Evolutionary conservation across 1,140 invertebrate species (phyloP).

Genomic region (Zaprionus nigranus): DNA sequence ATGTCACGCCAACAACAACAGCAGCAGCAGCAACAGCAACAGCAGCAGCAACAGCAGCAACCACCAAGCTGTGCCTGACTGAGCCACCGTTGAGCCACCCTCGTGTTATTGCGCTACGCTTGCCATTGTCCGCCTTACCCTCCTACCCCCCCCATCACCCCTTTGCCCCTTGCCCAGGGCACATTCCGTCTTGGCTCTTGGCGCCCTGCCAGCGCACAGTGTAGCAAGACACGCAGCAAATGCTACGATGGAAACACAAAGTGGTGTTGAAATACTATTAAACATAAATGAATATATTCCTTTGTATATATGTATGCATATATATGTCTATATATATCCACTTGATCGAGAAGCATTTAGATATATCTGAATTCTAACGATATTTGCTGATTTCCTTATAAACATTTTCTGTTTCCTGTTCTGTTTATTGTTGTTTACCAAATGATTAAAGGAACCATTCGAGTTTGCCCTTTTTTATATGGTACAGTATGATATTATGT

Average conservation of each 20-base stretch:
- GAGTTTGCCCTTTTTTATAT: too few relatives aligned
- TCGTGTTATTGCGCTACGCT: conserved; percentile 72
- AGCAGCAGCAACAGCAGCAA: conserved; percentile 34
- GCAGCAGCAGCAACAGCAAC: conserved; percentile 31
- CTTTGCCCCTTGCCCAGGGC: conserved; percentile 1
- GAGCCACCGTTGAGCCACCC: conserved; percentile 77
- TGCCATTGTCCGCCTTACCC: conserved; percentile 61
- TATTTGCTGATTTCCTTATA: too few relatives aligned
- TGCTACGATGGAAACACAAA: background rate
- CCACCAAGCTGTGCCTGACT: conserved; percentile 21
- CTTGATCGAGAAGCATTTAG: too few relatives aligned
- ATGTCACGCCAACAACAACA: conserved; percentile 61
- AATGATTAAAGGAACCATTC: too few relatives aligned
- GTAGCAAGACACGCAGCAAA: background rate
- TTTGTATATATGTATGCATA: too few relatives aligned
- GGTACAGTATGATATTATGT: too few relatives aligned
- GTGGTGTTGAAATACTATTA: too few relatives aligned
- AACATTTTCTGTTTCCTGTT: too few relatives aligned
- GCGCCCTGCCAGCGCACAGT: conserved; percentile 64
- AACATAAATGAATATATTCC: too few relatives aligned
- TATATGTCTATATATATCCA: too few relatives aligned
- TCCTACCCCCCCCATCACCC: background rate
- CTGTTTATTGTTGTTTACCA: too few relatives aligned
- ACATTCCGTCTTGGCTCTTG: conserved; percentile 45
- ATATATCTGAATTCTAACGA: too few relatives aligned